Evolutionary conservation across 2,797 vertebrate genomes (phyloP), one percentile per base, ranked within the genome.

Genomic region (Ptychobarbus kaznakovi): DNA sequence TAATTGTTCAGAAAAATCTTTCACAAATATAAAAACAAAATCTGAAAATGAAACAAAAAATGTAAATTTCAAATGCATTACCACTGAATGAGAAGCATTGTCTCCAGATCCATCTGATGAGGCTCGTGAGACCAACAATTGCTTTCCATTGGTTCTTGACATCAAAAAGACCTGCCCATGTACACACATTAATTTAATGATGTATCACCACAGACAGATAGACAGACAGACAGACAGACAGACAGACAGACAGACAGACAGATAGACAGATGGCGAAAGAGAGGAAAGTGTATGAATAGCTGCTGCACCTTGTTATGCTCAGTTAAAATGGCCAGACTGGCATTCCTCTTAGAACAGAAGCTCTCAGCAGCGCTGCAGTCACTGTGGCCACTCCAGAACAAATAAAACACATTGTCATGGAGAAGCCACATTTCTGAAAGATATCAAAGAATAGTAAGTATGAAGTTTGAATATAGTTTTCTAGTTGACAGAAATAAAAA

Each of bases 381-480:
- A 38, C 80, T 79, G 2, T 35, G 12, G 2, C 72, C 20, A n/a
- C 3, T 83, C 88, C 88, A 87, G 81, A 89, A 87, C 72, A 87
- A 83, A 68, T 87, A 89, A 35, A 89, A 87, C 69, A 22, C 53
- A 13, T 81, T 46, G 25, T 66, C 53, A 72, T 77, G 35, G 22
- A 89, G 88, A 49, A 76, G 44, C 88, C 88, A 89, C 25, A 73
- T 28, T 49, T 89, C 88, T 89, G 63, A 69, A 87, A 80, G 15
- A 32, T 38, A 8, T 78, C 38, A 77, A 2, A 42, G 42, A 44
- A 73, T 20, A 70, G 32, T n/a, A 13, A 58, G 51, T 18, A 16
- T 44, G 0, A 10, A 22, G 8, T 16, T 32, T 32, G 32, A 32
- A 66, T 9, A 7, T 66, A 35, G 63, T 22, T 68, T 70, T 25